Evolutionary conservation across 2,113 vertebrate genomes (phyloP), one percentile per base, ranked within the genome.

Genomic region (Cynopterus brachyotis): DNA sequence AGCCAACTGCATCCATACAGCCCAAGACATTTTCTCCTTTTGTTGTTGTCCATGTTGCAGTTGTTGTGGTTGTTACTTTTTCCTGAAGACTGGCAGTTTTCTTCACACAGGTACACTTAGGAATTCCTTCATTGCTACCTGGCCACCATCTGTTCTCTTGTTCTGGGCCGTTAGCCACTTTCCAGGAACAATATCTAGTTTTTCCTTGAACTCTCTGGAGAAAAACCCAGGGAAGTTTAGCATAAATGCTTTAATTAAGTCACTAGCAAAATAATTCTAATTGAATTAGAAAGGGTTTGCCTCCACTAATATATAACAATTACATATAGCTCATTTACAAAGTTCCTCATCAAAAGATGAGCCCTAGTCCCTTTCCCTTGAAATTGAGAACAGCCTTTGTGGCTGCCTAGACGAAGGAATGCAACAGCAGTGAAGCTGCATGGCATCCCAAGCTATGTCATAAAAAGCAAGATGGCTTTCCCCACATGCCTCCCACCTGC

Each of bases 231-330:
- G 19, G 17, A 90, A 60, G 1, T 64, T 88, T 37, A 69, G 0
- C 82, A 22, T 35, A 94, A 92, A 92, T 78, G 1, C 9, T 94
- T 92, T 92, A 91, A 84, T 40, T 64, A 92, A 59, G 30, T 87
- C 50, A 78, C 9, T 50, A 70, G 20, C 24, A 35, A 95, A 91
- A 53, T 20, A 64, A 88, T n/a, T 76, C 40, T 67, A n/a, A 78
- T 11, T 83, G 55, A 81, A 76, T 69, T 82, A 82, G n/a, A 80
- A 93, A 86, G 45, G 1, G 9, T 84, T 35, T 42, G 72, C 5
- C 42, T 4, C 9, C 16, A 69, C 42, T 62, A 86, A 66, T 64
- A 50, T 30, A 47, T 40, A 91, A 40, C 28, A 85, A 62, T 73
- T 40, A 85, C 15, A 73, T 42, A 24, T 6, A 93, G 62, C 5